Evolutionary conservation across 2,888 invertebrate genomes (phyloP).

Genomic region (Deilephila elpenor): DNA sequence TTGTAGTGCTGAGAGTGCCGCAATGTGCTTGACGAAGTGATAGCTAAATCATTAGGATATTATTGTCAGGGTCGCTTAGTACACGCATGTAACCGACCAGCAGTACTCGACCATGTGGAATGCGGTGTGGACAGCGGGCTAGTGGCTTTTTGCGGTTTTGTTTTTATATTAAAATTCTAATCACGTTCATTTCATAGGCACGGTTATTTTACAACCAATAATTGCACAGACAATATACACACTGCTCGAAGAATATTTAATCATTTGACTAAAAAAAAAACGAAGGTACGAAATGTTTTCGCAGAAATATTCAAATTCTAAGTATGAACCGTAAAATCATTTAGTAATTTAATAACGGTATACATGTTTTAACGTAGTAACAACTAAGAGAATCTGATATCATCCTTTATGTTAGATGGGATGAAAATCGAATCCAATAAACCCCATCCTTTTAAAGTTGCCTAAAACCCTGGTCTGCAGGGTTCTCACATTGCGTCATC

Average conservation of each 20-base stretch:
- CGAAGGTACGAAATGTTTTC: background rate
- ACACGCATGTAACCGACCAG: slow-evolving; percentile 6
- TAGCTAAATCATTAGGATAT: background rate
- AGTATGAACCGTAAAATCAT: no score
- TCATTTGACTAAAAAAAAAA: background rate
- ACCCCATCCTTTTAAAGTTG: no score
- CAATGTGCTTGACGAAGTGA: background rate
- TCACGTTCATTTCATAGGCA: background rate
- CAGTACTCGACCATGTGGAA: slow-evolving; percentile 21
- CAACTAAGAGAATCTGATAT: no score
- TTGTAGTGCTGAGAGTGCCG: background rate
- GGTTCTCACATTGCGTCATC: background rate
- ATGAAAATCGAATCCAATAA: no score
- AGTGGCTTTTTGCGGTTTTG: slow-evolving; percentile 13
- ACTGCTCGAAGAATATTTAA: background rate
- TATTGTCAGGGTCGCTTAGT: slow-evolving; percentile 7
- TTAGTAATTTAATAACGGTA: no score
- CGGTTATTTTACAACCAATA: background rate
- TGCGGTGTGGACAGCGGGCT: slow-evolving; percentile 12
- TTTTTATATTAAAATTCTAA: slow-evolving; percentile 19
- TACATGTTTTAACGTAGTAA: no score
- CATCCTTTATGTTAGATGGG: no score
- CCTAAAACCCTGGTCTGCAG: no score
- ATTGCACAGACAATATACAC: background rate
- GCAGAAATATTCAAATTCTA: background rate